A percentile compares a stretch with the other conserved stretches of the same genome.
These are phyloP conservation scores for Sycophila texana DNA, from an alignment of 2,888 invertebrate species.

Conservation along the genomic window DNA sequence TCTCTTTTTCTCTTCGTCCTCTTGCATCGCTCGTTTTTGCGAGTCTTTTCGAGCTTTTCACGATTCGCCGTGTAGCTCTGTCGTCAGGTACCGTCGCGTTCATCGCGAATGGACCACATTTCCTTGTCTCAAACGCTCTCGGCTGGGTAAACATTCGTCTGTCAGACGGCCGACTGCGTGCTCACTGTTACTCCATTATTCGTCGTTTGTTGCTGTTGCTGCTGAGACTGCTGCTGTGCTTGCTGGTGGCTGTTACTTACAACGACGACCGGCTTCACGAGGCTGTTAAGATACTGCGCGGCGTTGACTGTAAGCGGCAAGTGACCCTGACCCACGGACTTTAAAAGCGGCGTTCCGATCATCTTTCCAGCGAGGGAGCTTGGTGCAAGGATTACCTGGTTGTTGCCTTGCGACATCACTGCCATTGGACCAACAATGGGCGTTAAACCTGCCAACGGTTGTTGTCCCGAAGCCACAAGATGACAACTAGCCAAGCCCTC, in stretches of 20 bases:
- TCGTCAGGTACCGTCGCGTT: conserved; percentile 5
- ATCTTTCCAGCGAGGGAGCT: conserved; percentile 83
- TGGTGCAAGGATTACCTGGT: conserved; percentile 78
- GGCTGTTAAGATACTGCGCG: conserved; percentile 82
- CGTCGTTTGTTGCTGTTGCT: conserved; percentile 28
- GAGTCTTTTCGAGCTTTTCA: conserved; percentile 5
- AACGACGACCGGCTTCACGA: conserved; percentile 84
- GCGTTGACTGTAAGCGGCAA: conserved; percentile 81
- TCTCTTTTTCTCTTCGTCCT: neutral
- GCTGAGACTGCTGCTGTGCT: conserved; percentile 25
- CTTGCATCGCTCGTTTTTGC: neutral
- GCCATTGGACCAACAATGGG: conserved; percentile 78
- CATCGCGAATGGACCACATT: conserved; percentile 6
- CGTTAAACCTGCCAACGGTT: conserved; percentile 77
- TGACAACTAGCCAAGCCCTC: conserved; percentile 48
- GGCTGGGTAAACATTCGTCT: conserved; percentile 1
- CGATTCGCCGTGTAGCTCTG: neutral
- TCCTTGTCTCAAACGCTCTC: conserved; percentile 40
- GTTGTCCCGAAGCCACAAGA: conserved; percentile 72
- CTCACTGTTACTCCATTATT: conserved; percentile 7
- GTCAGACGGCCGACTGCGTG: conserved; percentile 53
- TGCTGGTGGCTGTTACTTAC: conserved; percentile 70
- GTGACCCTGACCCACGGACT: conserved; percentile 78
- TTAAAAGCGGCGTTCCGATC: conserved; percentile 77
- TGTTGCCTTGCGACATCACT: conserved; percentile 81